Conservation (phyloP, 2,888 invertebrate species). For the Xestia xanthographa region DNA sequence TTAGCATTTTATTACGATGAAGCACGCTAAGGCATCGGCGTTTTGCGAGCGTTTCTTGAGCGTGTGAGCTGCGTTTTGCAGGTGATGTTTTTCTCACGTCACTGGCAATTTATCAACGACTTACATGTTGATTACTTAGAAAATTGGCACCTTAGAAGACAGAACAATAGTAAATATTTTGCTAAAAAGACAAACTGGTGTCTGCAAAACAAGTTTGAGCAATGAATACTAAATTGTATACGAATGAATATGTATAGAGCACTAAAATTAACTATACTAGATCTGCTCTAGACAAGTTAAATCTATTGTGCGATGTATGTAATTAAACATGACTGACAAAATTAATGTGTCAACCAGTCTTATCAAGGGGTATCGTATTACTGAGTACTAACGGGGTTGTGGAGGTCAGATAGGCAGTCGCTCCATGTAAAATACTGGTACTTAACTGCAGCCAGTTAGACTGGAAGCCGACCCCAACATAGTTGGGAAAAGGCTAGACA, state of each 20-base stretch:
- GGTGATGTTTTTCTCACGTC: constrained; percentile 38
- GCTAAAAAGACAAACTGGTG: constrained; percentile 7
- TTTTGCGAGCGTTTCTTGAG: constrained; percentile 20
- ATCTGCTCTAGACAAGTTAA: background rate
- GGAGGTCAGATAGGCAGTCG: too few species aligned
- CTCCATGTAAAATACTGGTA: too few species aligned
- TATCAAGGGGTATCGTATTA: too few species aligned
- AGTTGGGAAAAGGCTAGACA: too few species aligned
- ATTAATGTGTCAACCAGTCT: too few species aligned
- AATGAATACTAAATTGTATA: constrained; percentile 15
- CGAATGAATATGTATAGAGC: background rate
- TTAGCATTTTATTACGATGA: constrained; percentile 29
- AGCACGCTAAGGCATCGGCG: constrained; percentile 29
- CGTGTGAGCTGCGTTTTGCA: constrained; percentile 20
- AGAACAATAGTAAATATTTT: constrained; percentile 34
- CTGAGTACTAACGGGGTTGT: too few species aligned
- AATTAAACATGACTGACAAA: constrained; percentile 4
- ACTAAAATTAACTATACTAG: background rate
- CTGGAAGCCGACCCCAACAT: too few species aligned
- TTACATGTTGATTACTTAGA: background rate
- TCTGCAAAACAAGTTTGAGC: background rate
- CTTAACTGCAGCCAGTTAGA: too few species aligned
- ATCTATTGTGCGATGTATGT: constrained; percentile 1
- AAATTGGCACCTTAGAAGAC: background rate
- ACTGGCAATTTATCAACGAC: background rate